Percentiles rank a stretch among this genome's conserved stretches.
These are phyloP conservation scores for Eurystomus gularis DNA, from an alignment of 2,113 vertebrate genomes.

Conservation along the genomic window DNA sequence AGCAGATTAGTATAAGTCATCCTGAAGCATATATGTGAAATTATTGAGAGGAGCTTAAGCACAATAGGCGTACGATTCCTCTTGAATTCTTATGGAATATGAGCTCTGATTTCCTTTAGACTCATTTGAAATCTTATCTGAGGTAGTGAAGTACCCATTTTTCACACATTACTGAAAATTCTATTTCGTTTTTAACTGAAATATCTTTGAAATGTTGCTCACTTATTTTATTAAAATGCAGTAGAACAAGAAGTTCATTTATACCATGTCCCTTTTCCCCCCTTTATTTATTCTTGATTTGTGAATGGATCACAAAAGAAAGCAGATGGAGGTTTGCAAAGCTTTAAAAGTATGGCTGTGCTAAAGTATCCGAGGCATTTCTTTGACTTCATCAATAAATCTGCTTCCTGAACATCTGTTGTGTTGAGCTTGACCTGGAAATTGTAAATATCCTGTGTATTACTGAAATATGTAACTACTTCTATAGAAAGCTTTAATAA, in stretches of 20 bases:
- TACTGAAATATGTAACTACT: slow-evolving; percentile 50
- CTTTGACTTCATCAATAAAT: slow-evolving; percentile 54
- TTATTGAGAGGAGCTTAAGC: neutral
- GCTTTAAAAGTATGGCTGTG: neutral
- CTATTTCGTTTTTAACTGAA: neutral
- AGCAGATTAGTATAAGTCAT: neutral
- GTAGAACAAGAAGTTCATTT: neutral
- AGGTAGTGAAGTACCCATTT: neutral
- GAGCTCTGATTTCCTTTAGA: neutral
- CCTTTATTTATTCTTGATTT: neutral
- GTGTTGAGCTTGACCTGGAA: slow-evolving; percentile 58
- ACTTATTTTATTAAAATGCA: neutral
- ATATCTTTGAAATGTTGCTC: neutral
- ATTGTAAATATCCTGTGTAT: slow-evolving; percentile 65
- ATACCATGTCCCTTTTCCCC: neutral
- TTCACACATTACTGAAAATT: neutral
- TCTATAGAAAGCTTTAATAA: slow-evolving; percentile 25
- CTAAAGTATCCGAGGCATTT: slow-evolving; percentile 42
- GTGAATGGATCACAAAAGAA: slow-evolving; percentile 2
- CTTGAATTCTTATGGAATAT: neutral
- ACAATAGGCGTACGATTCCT: neutral
- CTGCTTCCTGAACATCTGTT: slow-evolving; percentile 64
- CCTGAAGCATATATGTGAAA: neutral
- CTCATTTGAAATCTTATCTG: neutral
- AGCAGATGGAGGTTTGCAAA: slow-evolving; percentile 16